Percentiles rank a stretch among this genome's conserved stretches.
phyloP scores from a whole-genome alignment of 2,888 invertebrate genomes.

The Eledone cirrhosa region DNA sequence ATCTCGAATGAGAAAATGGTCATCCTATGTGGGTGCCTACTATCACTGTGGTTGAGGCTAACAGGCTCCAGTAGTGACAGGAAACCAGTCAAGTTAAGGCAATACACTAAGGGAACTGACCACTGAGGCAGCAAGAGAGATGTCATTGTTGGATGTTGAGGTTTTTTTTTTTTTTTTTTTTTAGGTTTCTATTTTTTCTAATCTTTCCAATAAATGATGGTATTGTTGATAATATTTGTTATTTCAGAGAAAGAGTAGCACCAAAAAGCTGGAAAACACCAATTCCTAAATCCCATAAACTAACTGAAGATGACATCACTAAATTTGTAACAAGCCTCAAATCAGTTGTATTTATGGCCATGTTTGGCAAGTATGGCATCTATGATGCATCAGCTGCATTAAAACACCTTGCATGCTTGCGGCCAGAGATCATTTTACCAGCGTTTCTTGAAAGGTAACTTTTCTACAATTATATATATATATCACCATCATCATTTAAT shows the following conservation, averaged over 20 bases:
- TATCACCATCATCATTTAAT: no score
- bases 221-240: constrained; percentile 18
- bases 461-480: background rate
- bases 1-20: no score
- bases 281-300: constrained; percentile 75
- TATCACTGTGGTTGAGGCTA: no score
- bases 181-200: no score
- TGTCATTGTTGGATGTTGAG: no score
- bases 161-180: no score
- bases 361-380: constrained; percentile 78
- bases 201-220: no score
- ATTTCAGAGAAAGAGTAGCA: constrained; percentile 59
- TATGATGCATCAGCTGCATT: constrained; percentile 75
- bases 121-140: no score
- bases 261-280: constrained; percentile 75
- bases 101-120: no score
- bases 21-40: no score
- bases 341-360: constrained; percentile 79
- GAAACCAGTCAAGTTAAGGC: no score
- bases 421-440: constrained; percentile 85
- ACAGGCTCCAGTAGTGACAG: no score
- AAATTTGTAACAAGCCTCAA: constrained; percentile 80
- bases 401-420: constrained; percentile 79
- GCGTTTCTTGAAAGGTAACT: constrained; percentile 78
- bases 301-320: constrained; percentile 83